Evolutionary conservation across 2,797 vertebrate genomes (phyloP).

Genomic region (Discoglossus pictus): DNA sequence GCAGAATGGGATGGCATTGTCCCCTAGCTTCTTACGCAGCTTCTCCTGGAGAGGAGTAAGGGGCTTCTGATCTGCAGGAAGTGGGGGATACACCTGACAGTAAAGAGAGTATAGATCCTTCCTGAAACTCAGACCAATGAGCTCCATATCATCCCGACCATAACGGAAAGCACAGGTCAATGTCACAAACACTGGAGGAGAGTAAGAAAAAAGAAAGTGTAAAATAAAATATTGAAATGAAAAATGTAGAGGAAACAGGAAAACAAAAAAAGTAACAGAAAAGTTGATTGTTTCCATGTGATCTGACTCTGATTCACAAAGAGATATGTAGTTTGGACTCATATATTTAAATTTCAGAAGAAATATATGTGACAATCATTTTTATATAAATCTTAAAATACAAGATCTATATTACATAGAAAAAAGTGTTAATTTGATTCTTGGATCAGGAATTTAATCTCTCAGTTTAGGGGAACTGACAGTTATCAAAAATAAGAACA

Average conservation of each 20-base stretch:
- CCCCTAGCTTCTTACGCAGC: conserved; percentile 81
- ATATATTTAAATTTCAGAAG: too few species aligned
- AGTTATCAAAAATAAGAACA: too few species aligned
- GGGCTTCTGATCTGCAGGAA: conserved; percentile 57
- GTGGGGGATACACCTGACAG: conserved; percentile 77
- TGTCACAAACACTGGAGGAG: conserved; percentile 81
- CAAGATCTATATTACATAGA: too few species aligned
- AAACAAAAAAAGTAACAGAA: conserved; percentile 16
- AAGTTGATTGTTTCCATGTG: too few species aligned
- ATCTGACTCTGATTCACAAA: too few species aligned
- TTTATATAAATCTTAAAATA: too few species aligned
- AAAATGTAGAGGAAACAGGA: conserved; percentile 19
- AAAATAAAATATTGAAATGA: conserved; percentile 24
- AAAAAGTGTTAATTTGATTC: too few species aligned
- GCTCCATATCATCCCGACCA: conserved; percentile 85
- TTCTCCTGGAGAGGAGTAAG: conserved; percentile 78
- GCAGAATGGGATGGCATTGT: conserved; percentile 79
- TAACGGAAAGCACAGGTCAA: conserved; percentile 88
- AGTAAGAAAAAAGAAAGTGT: conserved; percentile 22
- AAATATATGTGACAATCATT: too few species aligned
- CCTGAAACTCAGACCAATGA: conserved; percentile 84
- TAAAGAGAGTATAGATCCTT: conserved; percentile 83
- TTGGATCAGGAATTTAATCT: too few species aligned
- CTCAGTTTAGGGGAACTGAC: too few species aligned
- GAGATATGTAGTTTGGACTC: too few species aligned